Conservation (phyloP, 2,797 vertebrate species). For the Anguilla pacifica region DNA sequence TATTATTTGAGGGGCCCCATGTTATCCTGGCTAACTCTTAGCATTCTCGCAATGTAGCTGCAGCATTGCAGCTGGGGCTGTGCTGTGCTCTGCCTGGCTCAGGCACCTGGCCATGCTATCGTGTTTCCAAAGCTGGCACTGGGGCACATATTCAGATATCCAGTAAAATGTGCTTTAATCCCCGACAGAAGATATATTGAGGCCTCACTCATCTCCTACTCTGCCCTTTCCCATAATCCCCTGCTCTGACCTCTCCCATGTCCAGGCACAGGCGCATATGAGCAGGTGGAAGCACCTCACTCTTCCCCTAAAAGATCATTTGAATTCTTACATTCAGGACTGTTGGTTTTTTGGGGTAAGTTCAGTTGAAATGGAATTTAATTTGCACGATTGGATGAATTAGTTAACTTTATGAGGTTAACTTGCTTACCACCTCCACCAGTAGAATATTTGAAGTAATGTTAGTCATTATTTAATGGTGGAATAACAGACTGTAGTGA, state of each 20-base stretch:
- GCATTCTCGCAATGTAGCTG: constrained; percentile 7
- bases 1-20: background rate
- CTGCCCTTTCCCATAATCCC: constrained; percentile 33
- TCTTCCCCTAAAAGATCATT: background rate
- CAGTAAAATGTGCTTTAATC: constrained; percentile 44
- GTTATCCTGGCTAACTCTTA: constrained; percentile 13
- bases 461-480: background rate
- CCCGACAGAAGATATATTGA: constrained; percentile 42
- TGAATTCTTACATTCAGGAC: background rate
- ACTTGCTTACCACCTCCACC: background rate
- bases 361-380: background rate
- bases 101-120: constrained; percentile 29
- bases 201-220: constrained; percentile 22
- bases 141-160: constrained; percentile 37
- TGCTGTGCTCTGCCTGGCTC: background rate
- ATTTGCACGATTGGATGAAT: background rate
- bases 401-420: background rate
- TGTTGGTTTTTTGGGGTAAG: background rate
- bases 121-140: constrained; percentile 29
- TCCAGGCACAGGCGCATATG: background rate
- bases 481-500: background rate
- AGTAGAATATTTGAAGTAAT: background rate
- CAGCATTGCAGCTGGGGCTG: constrained; percentile 10
- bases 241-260: constrained; percentile 17
- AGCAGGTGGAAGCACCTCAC: background rate